Conservation (phyloP, 1,140 invertebrate species). For the Cotesia chilonis region DNA sequence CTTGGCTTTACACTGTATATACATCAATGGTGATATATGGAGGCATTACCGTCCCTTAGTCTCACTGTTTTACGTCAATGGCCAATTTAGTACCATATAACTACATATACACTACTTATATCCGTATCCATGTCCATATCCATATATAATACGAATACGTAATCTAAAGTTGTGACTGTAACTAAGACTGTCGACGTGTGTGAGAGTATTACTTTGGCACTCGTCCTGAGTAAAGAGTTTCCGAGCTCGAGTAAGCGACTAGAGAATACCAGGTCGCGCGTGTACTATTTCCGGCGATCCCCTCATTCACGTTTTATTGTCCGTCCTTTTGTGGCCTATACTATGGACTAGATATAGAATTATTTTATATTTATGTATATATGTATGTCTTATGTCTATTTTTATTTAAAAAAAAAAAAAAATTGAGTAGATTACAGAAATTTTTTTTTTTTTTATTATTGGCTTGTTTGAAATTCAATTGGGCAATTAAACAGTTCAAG, state of each 20-base stretch:
- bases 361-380: no score
- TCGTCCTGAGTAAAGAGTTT: constrained; percentile 15
- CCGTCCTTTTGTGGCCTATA: background rate
- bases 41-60: background rate
- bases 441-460: no score
- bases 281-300: constrained; percentile 16
- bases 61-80: constrained; percentile 6
- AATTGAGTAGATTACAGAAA: no score
- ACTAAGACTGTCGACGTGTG: no score
- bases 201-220: constrained; percentile 7
- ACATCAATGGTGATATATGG: no score
- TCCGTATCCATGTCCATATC: background rate
- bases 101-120: background rate
- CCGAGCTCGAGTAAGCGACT: constrained; percentile 5
- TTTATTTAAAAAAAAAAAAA: no score
- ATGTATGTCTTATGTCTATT: no score
- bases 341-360: background rate
- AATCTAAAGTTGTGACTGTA: no score
- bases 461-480: no score
- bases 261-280: constrained; percentile 20
- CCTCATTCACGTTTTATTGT: constrained; percentile 16
- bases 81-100: background rate
- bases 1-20: no score
- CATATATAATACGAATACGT: no score
- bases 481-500: no score